Evolutionary conservation across 2,797 vertebrate genomes (phyloP).

Genomic region (Lophius americanus): DNA sequence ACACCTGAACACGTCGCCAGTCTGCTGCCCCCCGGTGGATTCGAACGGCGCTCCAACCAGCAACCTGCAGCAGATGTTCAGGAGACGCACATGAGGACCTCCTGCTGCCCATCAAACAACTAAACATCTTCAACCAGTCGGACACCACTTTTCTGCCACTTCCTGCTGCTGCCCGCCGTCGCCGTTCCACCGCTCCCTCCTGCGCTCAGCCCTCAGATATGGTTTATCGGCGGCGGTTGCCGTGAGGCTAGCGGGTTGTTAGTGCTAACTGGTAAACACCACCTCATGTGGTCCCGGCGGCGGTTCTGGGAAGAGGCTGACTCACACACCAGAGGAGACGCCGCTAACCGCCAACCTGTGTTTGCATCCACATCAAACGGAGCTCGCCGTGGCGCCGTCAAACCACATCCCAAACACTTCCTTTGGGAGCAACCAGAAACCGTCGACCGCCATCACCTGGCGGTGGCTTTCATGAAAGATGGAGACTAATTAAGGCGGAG

Average conservation of each 20-base stretch:
- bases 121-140: too few species aligned
- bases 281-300: slow-evolving; percentile 40
- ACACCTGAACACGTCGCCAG: slow-evolving; percentile 89
- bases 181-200: neutral
- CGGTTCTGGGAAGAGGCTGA: slow-evolving; percentile 61
- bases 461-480: too few species aligned
- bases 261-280: slow-evolving; percentile 21
- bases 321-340: slow-evolving; percentile 48
- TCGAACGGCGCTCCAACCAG: slow-evolving; percentile 90
- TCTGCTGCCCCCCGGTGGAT: slow-evolving; percentile 86
- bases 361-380: slow-evolving; percentile 59
- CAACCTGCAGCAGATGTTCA: slow-evolving; percentile 79
- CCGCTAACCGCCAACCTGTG: slow-evolving; percentile 32
- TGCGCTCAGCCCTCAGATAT: neutral
- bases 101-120: too few species aligned
- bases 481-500: too few species aligned
- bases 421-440: slow-evolving; percentile 16
- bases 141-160: too few species aligned
- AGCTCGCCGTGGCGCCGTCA: slow-evolving; percentile 13
- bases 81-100: too few species aligned
- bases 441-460: too few species aligned
- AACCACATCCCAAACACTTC: slow-evolving; percentile 53
- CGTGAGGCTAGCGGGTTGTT: neutral
- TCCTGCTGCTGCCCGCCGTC: too few species aligned
- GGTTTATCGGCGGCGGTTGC: neutral